Evolutionary conservation across 2,113 vertebrate genomes (phyloP).

Genomic region (Anguilla japonica): DNA sequence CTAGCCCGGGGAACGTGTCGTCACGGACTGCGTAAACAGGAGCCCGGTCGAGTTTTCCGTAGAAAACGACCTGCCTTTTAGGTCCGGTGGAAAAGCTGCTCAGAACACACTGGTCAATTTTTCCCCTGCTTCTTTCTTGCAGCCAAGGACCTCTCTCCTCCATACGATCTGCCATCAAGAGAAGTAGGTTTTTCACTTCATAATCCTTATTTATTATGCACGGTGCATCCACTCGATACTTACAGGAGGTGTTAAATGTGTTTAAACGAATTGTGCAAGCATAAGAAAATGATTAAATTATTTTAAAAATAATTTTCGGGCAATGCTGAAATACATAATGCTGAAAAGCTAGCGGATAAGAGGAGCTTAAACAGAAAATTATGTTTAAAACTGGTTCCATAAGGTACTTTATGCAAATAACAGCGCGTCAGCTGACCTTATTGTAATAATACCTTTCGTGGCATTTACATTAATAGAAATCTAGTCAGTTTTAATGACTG

Average conservation of each 20-base stretch:
- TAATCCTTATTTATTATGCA: neutral
- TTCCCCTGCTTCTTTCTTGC: constrained; percentile 48
- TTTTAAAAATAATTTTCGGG: neutral
- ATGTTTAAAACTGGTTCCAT: too few species aligned
- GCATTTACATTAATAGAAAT: neutral
- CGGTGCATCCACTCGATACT: neutral
- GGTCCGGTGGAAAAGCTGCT: neutral
- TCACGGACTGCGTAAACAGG: neutral
- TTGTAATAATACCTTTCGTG: neutral
- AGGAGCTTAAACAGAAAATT: too few species aligned
- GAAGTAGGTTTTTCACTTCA: constrained; percentile 78
- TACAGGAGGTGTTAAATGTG: neutral
- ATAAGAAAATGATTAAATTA: neutral
- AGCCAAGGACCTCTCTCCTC: constrained; percentile 92
- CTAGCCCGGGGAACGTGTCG: neutral
- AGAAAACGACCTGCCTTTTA: neutral
- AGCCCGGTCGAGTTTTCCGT: neutral
- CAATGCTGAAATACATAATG: too few species aligned
- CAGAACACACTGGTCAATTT: constrained; percentile 39
- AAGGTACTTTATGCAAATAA: neutral
- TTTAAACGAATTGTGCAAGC: neutral
- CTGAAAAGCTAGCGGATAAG: too few species aligned
- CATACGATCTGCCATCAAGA: constrained; percentile 90
- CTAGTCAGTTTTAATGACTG: neutral
- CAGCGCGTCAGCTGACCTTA: neutral